A percentile compares a stretch with the other conserved stretches of the same genome.
Conservation (phyloP, 2,113 vertebrate genomes). For the Gambusia affinis region DNA sequence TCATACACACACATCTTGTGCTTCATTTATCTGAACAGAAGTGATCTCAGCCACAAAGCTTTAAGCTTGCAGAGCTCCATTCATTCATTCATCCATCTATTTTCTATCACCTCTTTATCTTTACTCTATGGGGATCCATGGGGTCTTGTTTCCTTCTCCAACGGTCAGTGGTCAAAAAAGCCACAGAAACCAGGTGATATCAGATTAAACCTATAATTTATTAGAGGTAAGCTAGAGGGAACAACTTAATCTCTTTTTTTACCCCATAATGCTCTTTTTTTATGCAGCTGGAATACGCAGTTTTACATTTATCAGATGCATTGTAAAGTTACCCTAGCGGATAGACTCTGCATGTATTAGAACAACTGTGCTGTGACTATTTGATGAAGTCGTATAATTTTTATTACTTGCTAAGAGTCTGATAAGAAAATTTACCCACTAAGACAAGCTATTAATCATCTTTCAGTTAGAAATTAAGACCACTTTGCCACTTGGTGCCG, state of each 20-base stretch:
- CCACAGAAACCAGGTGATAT: neutral
- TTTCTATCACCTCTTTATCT: neutral
- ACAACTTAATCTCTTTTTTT: too few relatives aligned
- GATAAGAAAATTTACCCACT: neutral
- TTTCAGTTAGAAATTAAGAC: neutral
- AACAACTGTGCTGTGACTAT: neutral
- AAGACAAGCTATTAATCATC: neutral
- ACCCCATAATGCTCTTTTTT: too few relatives aligned
- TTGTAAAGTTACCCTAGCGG: too few relatives aligned
- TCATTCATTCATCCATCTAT: neutral
- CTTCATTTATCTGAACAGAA: constrained; percentile 42
- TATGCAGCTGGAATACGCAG: neutral
- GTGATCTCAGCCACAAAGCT: constrained; percentile 33
- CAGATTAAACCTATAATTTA: too few relatives aligned
- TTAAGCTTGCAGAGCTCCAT: neutral
- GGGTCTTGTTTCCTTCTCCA: neutral
- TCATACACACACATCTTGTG: constrained; percentile 35
- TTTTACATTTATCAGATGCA: too few relatives aligned
- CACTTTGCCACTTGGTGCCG: neutral
- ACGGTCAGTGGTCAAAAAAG: neutral
- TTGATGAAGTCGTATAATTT: neutral
- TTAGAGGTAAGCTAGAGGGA: too few relatives aligned
- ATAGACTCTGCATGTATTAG: neutral
- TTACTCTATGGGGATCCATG: neutral
- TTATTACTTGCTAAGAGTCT: neutral